These are phyloP conservation scores for Sus scrofa DNA, from an alignment of 2,113 vertebrate genomes.

Conservation along the genomic window DNA sequence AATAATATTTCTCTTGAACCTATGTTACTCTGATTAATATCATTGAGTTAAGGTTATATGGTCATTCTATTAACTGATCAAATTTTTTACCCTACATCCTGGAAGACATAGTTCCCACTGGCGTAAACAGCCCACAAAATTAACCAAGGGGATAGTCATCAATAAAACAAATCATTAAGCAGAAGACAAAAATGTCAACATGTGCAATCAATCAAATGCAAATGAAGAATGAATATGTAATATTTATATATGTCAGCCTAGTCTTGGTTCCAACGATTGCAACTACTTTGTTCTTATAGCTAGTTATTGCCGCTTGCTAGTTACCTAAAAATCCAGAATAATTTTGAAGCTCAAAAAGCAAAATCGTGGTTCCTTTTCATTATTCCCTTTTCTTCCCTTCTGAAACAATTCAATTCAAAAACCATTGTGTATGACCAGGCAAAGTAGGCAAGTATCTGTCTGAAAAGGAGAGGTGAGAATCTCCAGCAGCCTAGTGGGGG, in stretches of 20 bases:
- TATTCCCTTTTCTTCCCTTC: not conserved
- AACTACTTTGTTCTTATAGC: not conserved
- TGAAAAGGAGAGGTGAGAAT: not conserved
- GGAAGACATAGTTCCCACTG: not conserved
- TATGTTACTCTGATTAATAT: not conserved
- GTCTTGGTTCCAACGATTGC: not conserved
- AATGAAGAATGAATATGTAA: not conserved
- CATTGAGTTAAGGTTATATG: not conserved
- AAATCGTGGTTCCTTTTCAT: not conserved
- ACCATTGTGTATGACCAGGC: not conserved
- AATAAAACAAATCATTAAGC: constrained; percentile 10
- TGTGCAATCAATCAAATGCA: not conserved
- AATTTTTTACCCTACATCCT: not conserved
- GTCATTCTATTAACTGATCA: not conserved
- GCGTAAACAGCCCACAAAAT: not conserved
- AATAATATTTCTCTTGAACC: not conserved
- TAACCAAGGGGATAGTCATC: not conserved
- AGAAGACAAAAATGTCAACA: not conserved
- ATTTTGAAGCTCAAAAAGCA: not conserved
- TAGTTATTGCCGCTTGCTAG: not conserved
- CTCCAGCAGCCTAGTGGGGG: not conserved
- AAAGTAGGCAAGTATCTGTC: not conserved
- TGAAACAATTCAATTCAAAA: not conserved
- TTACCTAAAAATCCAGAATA: not conserved
- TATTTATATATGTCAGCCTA: not conserved